A percentile compares a stretch with the other conserved stretches of the same genome.
phyloP scores from a whole-genome alignment of 2,888 invertebrate genomes.

The Eudasyphora cyanicolor region DNA sequence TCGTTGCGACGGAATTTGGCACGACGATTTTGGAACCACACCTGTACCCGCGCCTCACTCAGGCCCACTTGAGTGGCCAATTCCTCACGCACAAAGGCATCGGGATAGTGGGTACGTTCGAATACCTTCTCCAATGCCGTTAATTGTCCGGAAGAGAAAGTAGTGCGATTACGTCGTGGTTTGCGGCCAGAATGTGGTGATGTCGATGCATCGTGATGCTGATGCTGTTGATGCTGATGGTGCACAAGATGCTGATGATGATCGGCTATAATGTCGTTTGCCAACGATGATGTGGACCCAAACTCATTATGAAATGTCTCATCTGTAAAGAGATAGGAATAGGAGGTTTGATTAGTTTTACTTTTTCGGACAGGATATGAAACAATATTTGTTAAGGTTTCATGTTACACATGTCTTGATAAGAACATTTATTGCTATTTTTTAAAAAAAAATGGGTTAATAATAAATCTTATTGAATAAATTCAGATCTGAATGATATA shows the following conservation, averaged over 20 bases:
- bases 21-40: conserved; percentile 88
- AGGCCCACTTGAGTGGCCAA: conserved; percentile 94
- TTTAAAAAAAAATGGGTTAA: too few species aligned
- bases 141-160: conserved; percentile 95
- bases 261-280: conserved; percentile 44
- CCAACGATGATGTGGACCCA: conserved; percentile 22
- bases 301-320: conserved; percentile 67
- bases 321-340: conserved; percentile 59
- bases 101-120: conserved; percentile 97
- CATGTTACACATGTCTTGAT: too few species aligned
- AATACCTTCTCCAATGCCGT: conserved; percentile 96
- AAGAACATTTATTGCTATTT: too few species aligned
- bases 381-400: too few species aligned
- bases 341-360: too few species aligned
- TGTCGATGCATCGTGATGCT: conserved; percentile 33
- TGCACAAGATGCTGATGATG: neutral
- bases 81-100: conserved; percentile 97
- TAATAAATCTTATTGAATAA: too few species aligned
- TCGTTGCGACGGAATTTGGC: conserved; percentile 95
- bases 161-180: conserved; percentile 94
- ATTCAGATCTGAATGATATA: too few species aligned
- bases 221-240: neutral
- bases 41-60: conserved; percentile 97
- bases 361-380: too few species aligned
- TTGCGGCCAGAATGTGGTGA: conserved; percentile 81